phyloP scores from a whole-genome alignment of 2,113 vertebrate species.

The Oryzias melastigma region DNA sequence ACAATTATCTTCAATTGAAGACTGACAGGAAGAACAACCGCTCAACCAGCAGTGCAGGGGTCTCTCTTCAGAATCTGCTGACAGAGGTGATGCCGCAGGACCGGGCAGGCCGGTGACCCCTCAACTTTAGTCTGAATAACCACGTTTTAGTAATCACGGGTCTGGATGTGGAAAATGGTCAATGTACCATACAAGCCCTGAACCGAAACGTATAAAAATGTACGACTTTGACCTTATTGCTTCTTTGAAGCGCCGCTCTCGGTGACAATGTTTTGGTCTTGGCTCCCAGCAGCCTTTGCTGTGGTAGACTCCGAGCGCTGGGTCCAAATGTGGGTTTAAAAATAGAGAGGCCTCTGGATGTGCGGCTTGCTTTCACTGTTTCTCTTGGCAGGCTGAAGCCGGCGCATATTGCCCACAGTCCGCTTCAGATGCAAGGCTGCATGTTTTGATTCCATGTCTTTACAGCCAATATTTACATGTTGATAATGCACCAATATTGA shows the following conservation, averaged over 20 bases:
- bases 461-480: conserved; percentile 30
- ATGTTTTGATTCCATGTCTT: conserved; percentile 38
- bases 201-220: conserved; percentile 31
- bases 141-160: conserved; percentile 59
- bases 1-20: conserved; percentile 82
- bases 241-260: conserved; percentile 58
- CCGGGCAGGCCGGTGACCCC: conserved; percentile 50
- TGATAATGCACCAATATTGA: conserved; percentile 29
- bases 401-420: conserved; percentile 59
- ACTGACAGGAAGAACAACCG: conserved; percentile 77
- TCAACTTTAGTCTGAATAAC: conserved; percentile 32
- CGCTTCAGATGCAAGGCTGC: conserved; percentile 56
- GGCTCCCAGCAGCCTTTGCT: conserved; percentile 62
- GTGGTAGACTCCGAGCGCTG: conserved; percentile 42
- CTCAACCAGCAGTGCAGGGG: conserved; percentile 69
- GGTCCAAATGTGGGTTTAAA: conserved; percentile 67
- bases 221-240: conserved; percentile 64
- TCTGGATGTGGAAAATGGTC: conserved; percentile 29
- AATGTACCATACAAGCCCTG: conserved; percentile 14
- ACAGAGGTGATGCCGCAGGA: conserved; percentile 36
- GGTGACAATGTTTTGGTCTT: conserved; percentile 60
- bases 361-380: conserved; percentile 60
- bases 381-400: conserved; percentile 62
- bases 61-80: conserved; percentile 62
- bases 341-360: conserved; percentile 63